Evolutionary conservation across 1,140 invertebrate genomes (phyloP).

Genomic region (Ruditapes philippinarum): DNA sequence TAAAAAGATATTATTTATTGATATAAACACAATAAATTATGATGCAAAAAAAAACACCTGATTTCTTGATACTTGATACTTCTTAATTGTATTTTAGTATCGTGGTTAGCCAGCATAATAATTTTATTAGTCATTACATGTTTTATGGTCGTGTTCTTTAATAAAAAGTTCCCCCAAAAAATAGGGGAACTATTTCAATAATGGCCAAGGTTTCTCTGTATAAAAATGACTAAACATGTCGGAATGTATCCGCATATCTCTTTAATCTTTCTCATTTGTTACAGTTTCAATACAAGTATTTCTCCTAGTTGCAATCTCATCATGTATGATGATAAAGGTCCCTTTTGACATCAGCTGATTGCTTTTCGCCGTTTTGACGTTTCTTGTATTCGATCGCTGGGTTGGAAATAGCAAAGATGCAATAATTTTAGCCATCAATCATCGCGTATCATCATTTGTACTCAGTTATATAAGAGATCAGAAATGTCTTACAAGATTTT

Average conservation of each 20-base stretch:
- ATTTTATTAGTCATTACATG: no score
- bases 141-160: no score
- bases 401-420: neutral
- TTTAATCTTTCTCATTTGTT: slow-evolving; percentile 14
- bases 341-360: slow-evolving; percentile 40
- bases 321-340: neutral
- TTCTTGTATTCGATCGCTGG: neutral
- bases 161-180: no score
- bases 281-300: slow-evolving; percentile 2
- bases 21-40: no score
- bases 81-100: no score
- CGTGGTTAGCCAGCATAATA: no score
- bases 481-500: neutral
- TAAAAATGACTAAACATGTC: slow-evolving; percentile 39
- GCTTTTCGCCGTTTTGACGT: slow-evolving; percentile 39
- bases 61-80: no score
- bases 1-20: no score
- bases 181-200: no score
- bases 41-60: no score
- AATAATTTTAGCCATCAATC: neutral
- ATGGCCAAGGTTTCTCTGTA: neutral
- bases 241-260: neutral
- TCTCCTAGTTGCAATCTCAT: neutral
- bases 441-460: neutral
- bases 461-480: slow-evolving; percentile 18